Base-by-base conservation (phyloP, 2,888 invertebrate species). In the Beris chalybata region DNA sequence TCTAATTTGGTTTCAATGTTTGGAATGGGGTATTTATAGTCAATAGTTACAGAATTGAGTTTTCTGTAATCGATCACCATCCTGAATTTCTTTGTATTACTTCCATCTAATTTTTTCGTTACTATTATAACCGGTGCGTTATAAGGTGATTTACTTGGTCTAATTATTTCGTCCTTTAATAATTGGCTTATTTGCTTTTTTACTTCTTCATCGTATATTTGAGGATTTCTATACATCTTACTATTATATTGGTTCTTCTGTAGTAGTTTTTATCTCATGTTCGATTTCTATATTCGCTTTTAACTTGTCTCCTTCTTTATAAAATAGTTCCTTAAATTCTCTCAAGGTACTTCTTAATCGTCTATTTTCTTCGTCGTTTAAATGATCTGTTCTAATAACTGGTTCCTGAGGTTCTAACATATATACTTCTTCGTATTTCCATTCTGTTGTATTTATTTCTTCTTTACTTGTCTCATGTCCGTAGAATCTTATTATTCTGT, bases 211-310 rank as follows among this genome's bases (percentile, higher is more conserved):
- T 59, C 59, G 30, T 59, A 50, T n/a, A 48, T 59, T 29, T 48
- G 31, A 31, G 48, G 48, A 48, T 59, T 48, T 12, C 32, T 12
- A 31, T 48, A 59, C 32, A 59, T 59, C 15, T 59, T 48, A 9
- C 48, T 48, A 50, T 48, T n/a, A 59, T 31, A 59, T 59, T 7
- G 59, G 59, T 15, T 58, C 47, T 13, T 58, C 58, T 12, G 58
- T 58, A 12, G 22, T 58, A 47, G 58, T 47, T 29, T 22, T 44
- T 30, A 58, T 58, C 30, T 45, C 47, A 47, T 58, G 58, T 58
- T 47, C 30, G 11, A 58, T 15, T 58, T 32, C 12, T 7, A 30
- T 30, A 12, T 45, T 45, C 30, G 58, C 47, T 15, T 22, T n/a
- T 13, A 58, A 29, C n/a, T 15, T 29, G 30, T 58, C 58, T 30